Percentiles rank a stretch among this genome's conserved stretches.
These are phyloP conservation scores for Drosophila pullipes DNA, from an alignment of 2,888 invertebrate genomes.

Conservation along the genomic window DNA sequence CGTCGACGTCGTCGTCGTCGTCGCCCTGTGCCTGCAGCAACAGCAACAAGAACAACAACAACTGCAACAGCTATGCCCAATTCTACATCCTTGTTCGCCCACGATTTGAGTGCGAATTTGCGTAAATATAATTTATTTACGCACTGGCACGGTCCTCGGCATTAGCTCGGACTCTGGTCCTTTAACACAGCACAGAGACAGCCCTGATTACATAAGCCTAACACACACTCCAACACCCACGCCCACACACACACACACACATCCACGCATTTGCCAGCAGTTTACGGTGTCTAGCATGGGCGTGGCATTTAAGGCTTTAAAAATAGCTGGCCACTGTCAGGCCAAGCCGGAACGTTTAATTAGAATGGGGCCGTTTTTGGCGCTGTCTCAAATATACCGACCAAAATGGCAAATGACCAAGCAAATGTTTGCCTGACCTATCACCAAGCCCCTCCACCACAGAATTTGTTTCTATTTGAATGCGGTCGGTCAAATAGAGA, in stretches of 20 bases:
- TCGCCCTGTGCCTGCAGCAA: conserved; percentile 44
- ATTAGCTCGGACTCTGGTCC: conserved; percentile 28
- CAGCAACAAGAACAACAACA: conserved; percentile 27
- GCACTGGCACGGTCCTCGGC: conserved; percentile 58
- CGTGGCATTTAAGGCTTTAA: conserved; percentile 75
- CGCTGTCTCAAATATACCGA: conserved; percentile 35
- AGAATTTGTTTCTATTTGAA: conserved; percentile 23
- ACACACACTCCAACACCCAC: conserved; percentile 19
- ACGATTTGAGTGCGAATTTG: conserved; percentile 75
- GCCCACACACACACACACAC: conserved; percentile 10
- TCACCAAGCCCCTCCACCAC: not conserved
- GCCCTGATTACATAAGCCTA: conserved; percentile 74
- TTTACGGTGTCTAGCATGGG: conserved; percentile 45
- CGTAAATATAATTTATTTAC: conserved; percentile 81
- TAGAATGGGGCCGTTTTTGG: conserved; percentile 63
- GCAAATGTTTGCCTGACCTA: conserved; percentile 7
- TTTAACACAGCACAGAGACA: conserved; percentile 45
- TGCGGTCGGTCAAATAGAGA: conserved; percentile 25
- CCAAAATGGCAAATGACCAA: conserved; percentile 33
- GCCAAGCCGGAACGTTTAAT: conserved; percentile 68
- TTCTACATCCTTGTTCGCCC: conserved; percentile 22
- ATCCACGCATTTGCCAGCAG: conserved; percentile 25
- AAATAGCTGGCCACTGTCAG: conserved; percentile 51
- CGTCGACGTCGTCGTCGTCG: conserved; percentile 44
- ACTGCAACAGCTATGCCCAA: conserved; percentile 10